phyloP scores from a whole-genome alignment of 2,113 vertebrate genomes.

The Lonchura striata region DNA sequence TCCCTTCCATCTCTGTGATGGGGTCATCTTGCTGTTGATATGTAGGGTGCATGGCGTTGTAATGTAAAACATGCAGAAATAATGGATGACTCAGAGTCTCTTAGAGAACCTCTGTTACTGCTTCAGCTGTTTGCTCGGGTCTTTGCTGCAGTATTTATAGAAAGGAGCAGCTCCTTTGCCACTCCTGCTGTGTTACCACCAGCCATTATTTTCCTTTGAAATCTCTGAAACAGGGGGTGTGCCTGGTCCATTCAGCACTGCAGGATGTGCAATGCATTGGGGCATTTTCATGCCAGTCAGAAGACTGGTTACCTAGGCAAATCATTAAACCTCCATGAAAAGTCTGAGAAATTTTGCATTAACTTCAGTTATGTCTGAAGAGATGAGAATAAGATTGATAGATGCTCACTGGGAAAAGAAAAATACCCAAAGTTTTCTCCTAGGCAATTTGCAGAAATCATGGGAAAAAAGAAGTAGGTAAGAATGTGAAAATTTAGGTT shows the following conservation, averaged over 20 bases:
- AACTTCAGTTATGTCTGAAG: background rate
- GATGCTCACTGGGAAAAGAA: background rate
- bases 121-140: background rate
- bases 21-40: background rate
- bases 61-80: background rate
- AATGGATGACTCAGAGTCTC: background rate
- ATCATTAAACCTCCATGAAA: background rate
- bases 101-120: background rate
- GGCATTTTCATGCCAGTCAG: background rate
- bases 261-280: background rate
- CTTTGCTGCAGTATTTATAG: background rate
- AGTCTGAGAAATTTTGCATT: background rate
- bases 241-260: background rate
- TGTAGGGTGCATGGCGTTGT: fast-evolving
- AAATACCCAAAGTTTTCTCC: background rate
- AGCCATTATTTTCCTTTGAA: background rate
- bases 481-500: background rate
- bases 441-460: background rate
- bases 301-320: background rate
- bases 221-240: background rate
- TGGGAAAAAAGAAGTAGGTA: background rate
- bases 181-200: background rate
- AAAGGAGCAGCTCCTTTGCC: background rate
- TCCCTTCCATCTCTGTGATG: background rate
- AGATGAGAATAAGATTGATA: background rate